Evolutionary conservation across 2,113 vertebrate genomes (phyloP).

Genomic region (Tachysurus vachellii): DNA sequence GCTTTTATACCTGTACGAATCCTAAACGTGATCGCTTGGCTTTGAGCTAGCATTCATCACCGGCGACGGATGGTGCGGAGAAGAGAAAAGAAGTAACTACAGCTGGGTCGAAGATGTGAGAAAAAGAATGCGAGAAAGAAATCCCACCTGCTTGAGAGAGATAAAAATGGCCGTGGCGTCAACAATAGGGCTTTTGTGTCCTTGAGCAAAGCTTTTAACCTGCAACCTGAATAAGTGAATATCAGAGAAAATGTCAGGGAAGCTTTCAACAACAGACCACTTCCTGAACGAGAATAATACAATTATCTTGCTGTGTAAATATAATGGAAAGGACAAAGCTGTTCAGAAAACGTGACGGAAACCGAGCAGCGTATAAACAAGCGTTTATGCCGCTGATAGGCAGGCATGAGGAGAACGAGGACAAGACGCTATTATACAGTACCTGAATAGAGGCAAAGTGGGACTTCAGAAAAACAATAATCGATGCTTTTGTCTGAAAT

Average conservation of each 20-base stretch:
- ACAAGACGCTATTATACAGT: not conserved
- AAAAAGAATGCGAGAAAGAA: constrained; percentile 7
- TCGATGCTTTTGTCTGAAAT: not conserved
- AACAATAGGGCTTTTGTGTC: constrained; percentile 12
- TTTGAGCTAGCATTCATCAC: not conserved
- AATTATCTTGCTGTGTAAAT: not conserved
- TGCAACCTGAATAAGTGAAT: not conserved
- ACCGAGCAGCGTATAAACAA: not conserved
- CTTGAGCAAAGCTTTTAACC: not conserved
- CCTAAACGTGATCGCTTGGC: not conserved
- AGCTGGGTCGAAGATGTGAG: not conserved
- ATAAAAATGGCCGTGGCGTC: constrained; percentile 1
- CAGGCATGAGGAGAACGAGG: not conserved
- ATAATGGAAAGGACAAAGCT: not conserved
- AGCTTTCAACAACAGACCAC: not conserved
- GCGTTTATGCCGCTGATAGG: not conserved
- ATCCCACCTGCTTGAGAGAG: constrained; percentile 16
- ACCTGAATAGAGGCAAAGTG: constrained; percentile 2
- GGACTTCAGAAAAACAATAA: not conserved
- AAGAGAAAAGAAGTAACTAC: not conserved
- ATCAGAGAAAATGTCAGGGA: not conserved
- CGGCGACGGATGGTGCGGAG: not conserved
- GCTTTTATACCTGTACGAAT: constrained; percentile 25
- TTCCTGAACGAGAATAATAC: constrained; percentile 4
- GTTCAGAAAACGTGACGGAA: not conserved